Evolutionary conservation across 1,140 invertebrate species (phyloP), one percentile per base, ranked within the genome.

Genomic region (Apis dorsata): DNA sequence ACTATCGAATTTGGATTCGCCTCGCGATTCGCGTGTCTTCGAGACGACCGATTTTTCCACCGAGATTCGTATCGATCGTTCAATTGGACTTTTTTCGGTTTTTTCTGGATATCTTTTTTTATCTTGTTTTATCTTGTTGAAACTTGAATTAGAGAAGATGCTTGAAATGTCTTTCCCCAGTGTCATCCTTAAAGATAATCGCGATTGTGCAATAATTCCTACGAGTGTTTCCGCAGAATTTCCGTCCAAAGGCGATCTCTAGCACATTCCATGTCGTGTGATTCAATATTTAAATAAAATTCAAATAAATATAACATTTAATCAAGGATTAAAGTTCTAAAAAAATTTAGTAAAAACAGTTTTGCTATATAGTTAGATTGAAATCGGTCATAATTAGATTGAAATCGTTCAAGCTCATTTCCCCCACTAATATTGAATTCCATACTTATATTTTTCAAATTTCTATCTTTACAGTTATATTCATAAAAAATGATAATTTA

Each of bases 11-110:
- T 19, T 59, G 77, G 12, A 71, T 28, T 55, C 44, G 44, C 49
- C 53, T 79, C 79, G 85, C 72, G 85, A 28, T 62, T 81, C 78
- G 88, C 84, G 87, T 88, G 84, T 88, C 86, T 89, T 89, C 79
- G 88, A 89, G 81, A 88, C 79, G 81, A 81, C 76, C 80, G 79
- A 76, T n/a, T n/a, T 49, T n/a, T 17, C 49, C 60, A 28, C 44
- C 60, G 73, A 66, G 24, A 28, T n/a, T 65, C 4, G 17, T 59
- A 44, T 66, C 21, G 63, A 68, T 71, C 78, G 69, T 55, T 72
- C 69, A 49, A 63, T 59, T 34, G 28, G 21, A 10, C 21, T n/a
- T 75, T 19, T 65, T 57, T 28, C 24, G n/a, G 44, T 34, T 66
- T n/a, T 51, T 65, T 44, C 24, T 63, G 62, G 57, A 53, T 24